phyloP scores from a whole-genome alignment of 2,888 invertebrate species.

The Orthonevra nobilis region DNA sequence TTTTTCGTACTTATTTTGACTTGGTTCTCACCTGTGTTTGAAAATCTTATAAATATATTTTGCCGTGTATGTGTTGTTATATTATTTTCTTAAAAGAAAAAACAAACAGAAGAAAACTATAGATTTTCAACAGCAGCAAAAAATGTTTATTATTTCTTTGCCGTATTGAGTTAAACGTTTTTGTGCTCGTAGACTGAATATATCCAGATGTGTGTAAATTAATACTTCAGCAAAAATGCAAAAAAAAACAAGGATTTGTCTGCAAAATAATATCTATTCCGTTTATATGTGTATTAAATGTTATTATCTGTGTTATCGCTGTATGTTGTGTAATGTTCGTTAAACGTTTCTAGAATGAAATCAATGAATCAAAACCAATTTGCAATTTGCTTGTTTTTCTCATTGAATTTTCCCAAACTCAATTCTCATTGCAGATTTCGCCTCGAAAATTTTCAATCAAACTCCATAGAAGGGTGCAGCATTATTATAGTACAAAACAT shows the following conservation, averaged over 20 bases:
- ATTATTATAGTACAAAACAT: conserved; percentile 71
- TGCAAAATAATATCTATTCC: conserved; percentile 40
- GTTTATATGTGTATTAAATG: conserved; percentile 43
- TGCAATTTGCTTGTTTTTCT: conserved; percentile 44
- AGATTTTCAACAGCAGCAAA: too few relatives aligned
- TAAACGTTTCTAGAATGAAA: conserved; percentile 44
- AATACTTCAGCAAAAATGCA: conserved; percentile 25
- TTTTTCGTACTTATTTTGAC: conserved; percentile 20
- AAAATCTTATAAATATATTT: conserved; percentile 19
- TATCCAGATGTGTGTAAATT: conserved; percentile 45
- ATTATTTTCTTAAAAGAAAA: conserved; percentile 16
- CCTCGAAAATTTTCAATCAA: conserved; percentile 70
- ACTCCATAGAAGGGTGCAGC: conserved; percentile 70
- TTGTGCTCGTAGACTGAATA: conserved; percentile 59
- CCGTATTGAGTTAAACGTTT: conserved; percentile 31
- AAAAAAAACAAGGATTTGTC: background rate
- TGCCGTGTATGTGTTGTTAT: conserved; percentile 45
- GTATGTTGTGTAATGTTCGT: conserved; percentile 59
- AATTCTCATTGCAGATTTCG: conserved; percentile 72
- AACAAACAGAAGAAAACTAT: conserved; percentile 5
- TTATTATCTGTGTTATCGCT: conserved; percentile 54
- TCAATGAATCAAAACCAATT: conserved; percentile 26
- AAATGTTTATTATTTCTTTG: conserved; percentile 31
- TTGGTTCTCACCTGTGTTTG: conserved; percentile 35
- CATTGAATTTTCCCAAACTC: conserved; percentile 55